A percentile compares a stretch with the other conserved stretches of the same genome.
Evolutionary conservation across 2,797 vertebrate species (phyloP).

Genomic region (Perodicticus potto): DNA sequence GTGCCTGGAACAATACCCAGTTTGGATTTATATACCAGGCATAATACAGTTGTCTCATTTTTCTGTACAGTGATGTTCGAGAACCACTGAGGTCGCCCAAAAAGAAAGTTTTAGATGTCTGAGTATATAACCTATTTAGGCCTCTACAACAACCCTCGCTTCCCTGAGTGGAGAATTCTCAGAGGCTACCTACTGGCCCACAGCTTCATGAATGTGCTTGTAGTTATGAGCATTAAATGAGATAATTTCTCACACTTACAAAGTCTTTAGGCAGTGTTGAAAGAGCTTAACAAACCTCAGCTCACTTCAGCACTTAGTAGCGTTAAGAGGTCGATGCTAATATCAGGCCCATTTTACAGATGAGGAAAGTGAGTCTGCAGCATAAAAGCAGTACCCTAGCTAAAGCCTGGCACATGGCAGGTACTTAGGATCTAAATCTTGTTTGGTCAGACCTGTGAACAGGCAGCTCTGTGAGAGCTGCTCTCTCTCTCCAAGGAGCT

Average conservation of each 20-base stretch:
- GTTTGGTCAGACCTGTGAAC: not conserved
- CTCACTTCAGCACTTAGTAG: not conserved
- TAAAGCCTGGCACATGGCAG: not conserved
- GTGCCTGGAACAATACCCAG: not conserved
- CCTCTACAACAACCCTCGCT: not conserved
- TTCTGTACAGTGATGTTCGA: not conserved
- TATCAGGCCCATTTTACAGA: not conserved
- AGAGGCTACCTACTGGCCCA: not conserved
- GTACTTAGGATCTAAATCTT: not conserved
- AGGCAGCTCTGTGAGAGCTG: not conserved
- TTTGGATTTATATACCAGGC: not conserved
- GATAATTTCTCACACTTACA: not conserved
- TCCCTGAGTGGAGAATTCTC: not conserved
- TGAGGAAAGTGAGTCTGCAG: not conserved
- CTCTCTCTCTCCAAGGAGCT: not conserved
- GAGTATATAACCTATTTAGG: not conserved
- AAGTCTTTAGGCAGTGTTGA: not conserved
- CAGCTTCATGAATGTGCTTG: not conserved
- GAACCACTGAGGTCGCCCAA: not conserved
- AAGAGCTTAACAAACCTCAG: not conserved
- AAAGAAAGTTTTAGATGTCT: not conserved
- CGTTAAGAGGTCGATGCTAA: not conserved
- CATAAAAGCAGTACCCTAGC: not conserved
- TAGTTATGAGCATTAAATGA: not conserved
- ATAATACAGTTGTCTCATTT: not conserved